These are phyloP conservation scores for Mirounga angustirostris DNA, from an alignment of 2,113 vertebrate genomes.

Conservation along the genomic window DNA sequence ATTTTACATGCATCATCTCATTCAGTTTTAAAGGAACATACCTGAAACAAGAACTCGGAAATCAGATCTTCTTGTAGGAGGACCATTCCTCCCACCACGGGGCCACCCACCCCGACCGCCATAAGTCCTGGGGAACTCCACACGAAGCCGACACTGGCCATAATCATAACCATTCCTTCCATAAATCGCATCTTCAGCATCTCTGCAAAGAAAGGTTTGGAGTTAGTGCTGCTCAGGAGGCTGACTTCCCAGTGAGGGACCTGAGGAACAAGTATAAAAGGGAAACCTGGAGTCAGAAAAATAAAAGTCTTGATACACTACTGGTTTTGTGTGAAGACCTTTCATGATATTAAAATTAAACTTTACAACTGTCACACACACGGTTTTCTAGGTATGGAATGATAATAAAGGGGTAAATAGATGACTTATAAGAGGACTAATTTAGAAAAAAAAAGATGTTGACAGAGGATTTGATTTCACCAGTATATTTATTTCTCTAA, in stretches of 20 bases:
- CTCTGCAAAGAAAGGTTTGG: constrained; percentile 89
- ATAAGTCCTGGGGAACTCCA: constrained; percentile 94
- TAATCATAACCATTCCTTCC: constrained; percentile 94
- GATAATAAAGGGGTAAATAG: neutral
- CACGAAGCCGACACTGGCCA: constrained; percentile 94
- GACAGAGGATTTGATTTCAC: neutral
- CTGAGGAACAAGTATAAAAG: neutral
- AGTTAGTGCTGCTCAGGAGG: constrained; percentile 1
- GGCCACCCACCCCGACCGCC: constrained; percentile 86
- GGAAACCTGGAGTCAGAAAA: neutral
- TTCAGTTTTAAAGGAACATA: constrained; percentile 80
- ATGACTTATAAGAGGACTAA: neutral
- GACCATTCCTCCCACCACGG: constrained; percentile 91
- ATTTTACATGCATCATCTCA: constrained; percentile 45
- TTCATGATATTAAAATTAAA: constrained; percentile 5
- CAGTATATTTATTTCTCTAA: constrained; percentile 35
- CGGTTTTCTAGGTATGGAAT: neutral
- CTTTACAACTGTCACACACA: neutral
- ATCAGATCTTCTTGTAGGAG: constrained; percentile 94
- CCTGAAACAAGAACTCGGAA: constrained; percentile 96
- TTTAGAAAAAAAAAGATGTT: neutral
- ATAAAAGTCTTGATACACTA: neutral
- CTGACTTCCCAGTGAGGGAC: neutral
- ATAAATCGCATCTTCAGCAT: constrained; percentile 93
- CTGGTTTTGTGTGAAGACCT: neutral